These are phyloP conservation scores for Hyphantria cunea DNA, from an alignment of 1,140 invertebrate genomes.

Conservation along the genomic window DNA sequence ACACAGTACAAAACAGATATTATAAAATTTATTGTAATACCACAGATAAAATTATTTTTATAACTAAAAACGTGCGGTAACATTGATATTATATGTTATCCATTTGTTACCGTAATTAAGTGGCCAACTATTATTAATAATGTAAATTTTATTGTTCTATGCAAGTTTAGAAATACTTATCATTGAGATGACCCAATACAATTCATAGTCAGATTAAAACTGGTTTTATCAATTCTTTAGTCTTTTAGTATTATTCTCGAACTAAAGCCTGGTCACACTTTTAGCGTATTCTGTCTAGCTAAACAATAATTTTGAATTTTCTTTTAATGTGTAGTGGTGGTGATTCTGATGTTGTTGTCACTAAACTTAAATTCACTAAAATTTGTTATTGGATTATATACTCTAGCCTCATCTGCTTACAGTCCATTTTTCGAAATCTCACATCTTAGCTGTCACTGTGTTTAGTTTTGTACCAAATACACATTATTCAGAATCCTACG, in stretches of 20 bases:
- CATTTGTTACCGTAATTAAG: constrained; percentile 4
- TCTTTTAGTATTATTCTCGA: constrained; percentile 15
- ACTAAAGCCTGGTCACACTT: background rate
- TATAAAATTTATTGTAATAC: constrained; percentile 2
- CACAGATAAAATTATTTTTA: constrained; percentile 1
- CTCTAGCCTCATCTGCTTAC: too few relatives aligned
- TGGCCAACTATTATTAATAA: background rate
- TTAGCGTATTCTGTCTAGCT: too few relatives aligned
- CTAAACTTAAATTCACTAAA: too few relatives aligned
- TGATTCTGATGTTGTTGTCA: too few relatives aligned
- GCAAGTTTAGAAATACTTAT: constrained; percentile 7
- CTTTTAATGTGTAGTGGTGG: too few relatives aligned
- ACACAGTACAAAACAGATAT: background rate
- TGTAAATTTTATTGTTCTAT: constrained; percentile 4
- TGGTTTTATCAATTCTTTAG: constrained; percentile 18
- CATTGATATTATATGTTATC: background rate
- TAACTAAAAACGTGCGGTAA: background rate
- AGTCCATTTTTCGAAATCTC: too few relatives aligned
- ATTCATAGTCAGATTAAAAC: constrained; percentile 15
- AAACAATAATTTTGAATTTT: too few relatives aligned
- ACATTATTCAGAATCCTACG: too few relatives aligned
- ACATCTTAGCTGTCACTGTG: too few relatives aligned
- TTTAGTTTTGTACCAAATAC: too few relatives aligned
- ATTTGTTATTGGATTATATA: too few relatives aligned
- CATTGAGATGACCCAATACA: constrained; percentile 18